These are phyloP conservation scores for Podotricha telesiphe DNA, from an alignment of 2,888 invertebrate genomes.

Conservation along the genomic window DNA sequence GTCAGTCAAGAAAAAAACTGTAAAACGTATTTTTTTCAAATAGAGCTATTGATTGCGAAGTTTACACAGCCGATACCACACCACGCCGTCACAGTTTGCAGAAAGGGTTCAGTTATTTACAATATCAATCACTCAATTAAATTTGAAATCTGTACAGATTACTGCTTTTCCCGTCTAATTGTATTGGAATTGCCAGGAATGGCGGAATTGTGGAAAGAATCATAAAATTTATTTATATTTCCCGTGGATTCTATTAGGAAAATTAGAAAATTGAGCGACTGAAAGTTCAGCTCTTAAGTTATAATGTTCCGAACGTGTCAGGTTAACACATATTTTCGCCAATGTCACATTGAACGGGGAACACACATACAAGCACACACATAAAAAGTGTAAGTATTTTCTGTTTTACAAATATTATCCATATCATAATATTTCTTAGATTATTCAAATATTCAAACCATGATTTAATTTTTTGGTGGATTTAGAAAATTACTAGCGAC, in stretches of 20 bases:
- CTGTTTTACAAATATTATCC: no score
- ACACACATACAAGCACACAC: no score
- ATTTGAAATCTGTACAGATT: slow-evolving; percentile 58
- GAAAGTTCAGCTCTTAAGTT: no score
- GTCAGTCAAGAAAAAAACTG: no score
- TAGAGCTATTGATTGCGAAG: background rate
- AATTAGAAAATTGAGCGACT: background rate
- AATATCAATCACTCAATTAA: slow-evolving; percentile 55
- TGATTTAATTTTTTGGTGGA: no score
- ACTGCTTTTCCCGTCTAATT: slow-evolving; percentile 57
- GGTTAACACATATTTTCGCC: no score
- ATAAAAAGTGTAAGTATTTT: no score
- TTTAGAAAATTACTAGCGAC: no score
- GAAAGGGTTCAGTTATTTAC: slow-evolving; percentile 50
- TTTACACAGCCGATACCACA: background rate
- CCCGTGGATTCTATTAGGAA: background rate
- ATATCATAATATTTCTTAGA: no score
- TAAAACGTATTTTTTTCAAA: background rate
- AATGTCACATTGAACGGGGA: no score
- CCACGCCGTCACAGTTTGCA: slow-evolving; percentile 7
- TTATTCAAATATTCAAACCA: no score
- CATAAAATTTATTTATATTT: slow-evolving; percentile 12
- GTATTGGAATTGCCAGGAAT: slow-evolving; percentile 52
- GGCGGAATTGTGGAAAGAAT: slow-evolving; percentile 23
- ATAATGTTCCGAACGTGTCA: no score